Base-by-base conservation (phyloP, 2,888 invertebrate species). In the Dendrolimus pini region DNA sequence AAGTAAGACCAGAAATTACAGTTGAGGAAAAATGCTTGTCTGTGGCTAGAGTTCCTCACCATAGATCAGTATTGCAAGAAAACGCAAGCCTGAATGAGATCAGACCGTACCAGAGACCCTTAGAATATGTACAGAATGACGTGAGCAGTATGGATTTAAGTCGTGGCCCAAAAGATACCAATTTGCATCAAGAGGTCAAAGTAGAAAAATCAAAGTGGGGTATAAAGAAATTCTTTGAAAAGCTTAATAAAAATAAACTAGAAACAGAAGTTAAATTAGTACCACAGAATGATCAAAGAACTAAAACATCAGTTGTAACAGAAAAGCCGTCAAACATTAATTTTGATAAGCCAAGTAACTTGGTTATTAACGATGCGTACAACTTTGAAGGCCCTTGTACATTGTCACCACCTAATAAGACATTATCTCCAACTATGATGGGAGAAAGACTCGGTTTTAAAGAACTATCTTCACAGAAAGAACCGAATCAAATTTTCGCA, bases 121-220 rank as follows among this genome's bases (percentile, higher is more conserved):
- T 90, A 7, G 94, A 95, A 0, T 95, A 94, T 69, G 92, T 96
- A 0, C 95, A 93, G 67, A 96, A 96, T 71, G 94, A 95, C 57
- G 95, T 95, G 41, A 93, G 92, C 59, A 69, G 78, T 14, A 68
- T 81, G 53, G 80, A 83, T 10, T 67, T 73, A 0, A 81, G 83
- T 54, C 68, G 84, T 64, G 78, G 80, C 60, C 85, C 82, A 55
- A 83, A 92, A 78, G 76, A 90, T 68, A 84, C 91, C 1, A 80
- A 93, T 70, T 57, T 87, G 55, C 74, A 87, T 13, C 78, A 91
- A 66, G 78, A 87, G 55, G 64, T 84, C 0, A 80, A 80, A 62
- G 62, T 84, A 0, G 82, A 85, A 53, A 87, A 86, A 63, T 80
- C 85, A 0, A 86, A 82, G 68, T 91, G 89, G 88, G 85, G 85